Evolutionary conservation across 1,140 invertebrate species (phyloP).

Genomic region (Stegodyphus dumicola): DNA sequence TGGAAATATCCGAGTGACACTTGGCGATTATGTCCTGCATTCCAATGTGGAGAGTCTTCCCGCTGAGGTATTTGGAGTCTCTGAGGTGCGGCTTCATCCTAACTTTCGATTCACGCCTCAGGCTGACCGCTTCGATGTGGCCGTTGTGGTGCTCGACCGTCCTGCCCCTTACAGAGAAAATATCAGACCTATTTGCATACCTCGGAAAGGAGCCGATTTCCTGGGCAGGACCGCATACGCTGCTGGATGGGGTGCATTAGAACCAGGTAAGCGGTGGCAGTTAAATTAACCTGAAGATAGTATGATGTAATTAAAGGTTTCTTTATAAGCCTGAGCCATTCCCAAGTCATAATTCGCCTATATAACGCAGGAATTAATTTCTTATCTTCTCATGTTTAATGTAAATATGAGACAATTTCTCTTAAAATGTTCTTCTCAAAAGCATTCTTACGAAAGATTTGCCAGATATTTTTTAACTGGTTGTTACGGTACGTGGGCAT

Average conservation of each 20-base stretch:
- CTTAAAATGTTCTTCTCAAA: too few relatives aligned
- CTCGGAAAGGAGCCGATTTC: slow-evolving; percentile 89
- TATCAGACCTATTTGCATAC: slow-evolving; percentile 92
- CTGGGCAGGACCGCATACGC: slow-evolving; percentile 91
- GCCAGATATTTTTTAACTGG: too few relatives aligned
- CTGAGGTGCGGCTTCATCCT: slow-evolving; percentile 89
- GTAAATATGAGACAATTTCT: too few relatives aligned
- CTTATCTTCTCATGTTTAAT: too few relatives aligned
- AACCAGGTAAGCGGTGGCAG: slow-evolving; percentile 71
- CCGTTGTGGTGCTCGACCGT: slow-evolving; percentile 86
- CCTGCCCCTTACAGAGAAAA: slow-evolving; percentile 92
- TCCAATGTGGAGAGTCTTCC: slow-evolving; percentile 89
- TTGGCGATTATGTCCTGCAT: slow-evolving; percentile 94
- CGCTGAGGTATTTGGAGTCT: slow-evolving; percentile 89
- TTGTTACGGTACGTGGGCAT: too few relatives aligned
- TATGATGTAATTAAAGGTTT: too few relatives aligned
- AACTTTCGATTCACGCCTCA: slow-evolving; percentile 96
- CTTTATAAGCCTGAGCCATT: too few relatives aligned
- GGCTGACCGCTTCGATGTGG: slow-evolving; percentile 86
- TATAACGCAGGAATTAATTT: too few relatives aligned
- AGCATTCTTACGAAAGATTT: too few relatives aligned
- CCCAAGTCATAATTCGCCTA: too few relatives aligned
- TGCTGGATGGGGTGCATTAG: slow-evolving; percentile 92
- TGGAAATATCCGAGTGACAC: slow-evolving; percentile 88
- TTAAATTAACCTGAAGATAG: too few relatives aligned